A percentile compares a stretch with the other conserved stretches of the same genome.
phyloP scores from a whole-genome alignment of 2,888 invertebrate genomes.

The Chymomyza caudatula region DNA sequence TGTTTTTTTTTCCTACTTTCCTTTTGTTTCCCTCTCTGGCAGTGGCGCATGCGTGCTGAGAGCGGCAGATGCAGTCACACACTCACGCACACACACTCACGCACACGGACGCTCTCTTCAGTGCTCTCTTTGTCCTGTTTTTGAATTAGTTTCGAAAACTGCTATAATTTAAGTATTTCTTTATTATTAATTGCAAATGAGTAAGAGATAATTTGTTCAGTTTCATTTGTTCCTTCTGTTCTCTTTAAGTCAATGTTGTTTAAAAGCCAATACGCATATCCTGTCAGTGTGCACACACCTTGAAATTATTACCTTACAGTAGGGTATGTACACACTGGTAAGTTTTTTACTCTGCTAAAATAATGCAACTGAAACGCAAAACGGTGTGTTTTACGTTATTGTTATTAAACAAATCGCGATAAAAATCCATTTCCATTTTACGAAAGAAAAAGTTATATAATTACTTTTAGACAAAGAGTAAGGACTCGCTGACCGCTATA shows the following conservation, averaged over 20 bases:
- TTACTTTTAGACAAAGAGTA: too few relatives aligned
- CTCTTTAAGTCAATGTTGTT: too few relatives aligned
- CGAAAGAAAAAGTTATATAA: too few relatives aligned
- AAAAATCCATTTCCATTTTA: too few relatives aligned
- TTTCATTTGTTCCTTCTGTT: neutral
- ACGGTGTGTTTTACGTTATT: too few relatives aligned
- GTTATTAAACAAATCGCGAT: too few relatives aligned
- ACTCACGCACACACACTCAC: neutral
- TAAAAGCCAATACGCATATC: neutral
- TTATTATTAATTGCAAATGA: too few relatives aligned
- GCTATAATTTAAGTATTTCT: neutral
- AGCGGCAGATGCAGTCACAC: conserved; percentile 3
- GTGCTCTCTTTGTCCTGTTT: neutral
- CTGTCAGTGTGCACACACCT: neutral
- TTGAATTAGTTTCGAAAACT: neutral
- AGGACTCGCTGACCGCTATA: too few relatives aligned
- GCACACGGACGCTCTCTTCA: neutral
- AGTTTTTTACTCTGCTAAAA: too few relatives aligned
- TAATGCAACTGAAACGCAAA: too few relatives aligned
- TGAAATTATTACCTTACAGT: too few relatives aligned
- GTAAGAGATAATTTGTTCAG: neutral
- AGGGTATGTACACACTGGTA: too few relatives aligned
- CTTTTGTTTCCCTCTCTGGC: conserved; percentile 24
- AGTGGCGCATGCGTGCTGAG: conserved; percentile 23
- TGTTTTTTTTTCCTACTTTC: conserved; percentile 27